phyloP scores from a whole-genome alignment of 1,140 invertebrate species.

The Oedothorax gibbosus region DNA sequence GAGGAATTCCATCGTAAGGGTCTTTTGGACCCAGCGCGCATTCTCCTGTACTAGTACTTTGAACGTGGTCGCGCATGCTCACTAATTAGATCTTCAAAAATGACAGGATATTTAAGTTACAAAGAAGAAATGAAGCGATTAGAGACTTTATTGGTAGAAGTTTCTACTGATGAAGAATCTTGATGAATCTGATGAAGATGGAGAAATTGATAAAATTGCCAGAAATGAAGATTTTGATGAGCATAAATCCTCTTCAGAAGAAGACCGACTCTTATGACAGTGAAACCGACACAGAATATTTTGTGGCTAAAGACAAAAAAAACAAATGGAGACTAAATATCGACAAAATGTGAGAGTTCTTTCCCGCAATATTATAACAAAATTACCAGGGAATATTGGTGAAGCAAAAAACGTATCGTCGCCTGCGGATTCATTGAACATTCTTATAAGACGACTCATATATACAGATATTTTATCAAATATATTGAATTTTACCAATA shows the following conservation, averaged over 20 bases:
- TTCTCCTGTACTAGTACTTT: too few species aligned
- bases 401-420: not conserved
- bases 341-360: not conserved
- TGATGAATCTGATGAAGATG: not conserved
- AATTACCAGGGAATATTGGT: not conserved
- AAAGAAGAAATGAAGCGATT: constrained; percentile 4
- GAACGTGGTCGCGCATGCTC: too few species aligned
- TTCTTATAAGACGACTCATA: too few species aligned
- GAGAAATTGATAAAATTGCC: not conserved
- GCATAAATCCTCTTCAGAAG: not conserved
- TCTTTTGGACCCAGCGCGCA: too few species aligned
- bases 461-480: not conserved
- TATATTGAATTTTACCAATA: too few species aligned
- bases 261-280: not conserved
- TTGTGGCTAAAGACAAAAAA: not conserved
- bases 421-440: not conserved
- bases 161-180: not conserved
- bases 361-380: not conserved
- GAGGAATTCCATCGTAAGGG: too few species aligned
- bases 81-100: too few species aligned
- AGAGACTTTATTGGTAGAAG: not conserved
- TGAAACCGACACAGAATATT: not conserved
- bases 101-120: too few species aligned
- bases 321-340: not conserved
- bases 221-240: not conserved